Base-by-base conservation (phyloP, 1,140 invertebrate species). In the Papilio machaon region DNA sequence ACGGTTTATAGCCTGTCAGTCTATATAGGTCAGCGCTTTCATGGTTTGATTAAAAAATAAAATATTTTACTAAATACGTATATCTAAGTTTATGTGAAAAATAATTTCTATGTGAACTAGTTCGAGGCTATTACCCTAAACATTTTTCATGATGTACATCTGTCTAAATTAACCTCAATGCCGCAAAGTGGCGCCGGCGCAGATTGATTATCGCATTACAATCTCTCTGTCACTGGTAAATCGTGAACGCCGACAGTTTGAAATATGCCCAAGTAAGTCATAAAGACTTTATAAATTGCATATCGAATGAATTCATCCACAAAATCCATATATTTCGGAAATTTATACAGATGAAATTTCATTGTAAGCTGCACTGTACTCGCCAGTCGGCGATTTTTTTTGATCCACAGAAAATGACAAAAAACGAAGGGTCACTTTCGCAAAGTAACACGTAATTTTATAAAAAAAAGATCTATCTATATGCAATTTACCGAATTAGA, bases 151-250 rank as follows among this genome's bases (percentile, higher is more conserved):
- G 77, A 83, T 75, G 84, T 84, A 83, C 81, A 84, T 84, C 81
- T 81, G 82, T 87, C 80, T 89, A 84, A 86, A 86, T 89, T 87
- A 85, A 83, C 80, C 79, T 79, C 78, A 83, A 84, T 85, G 83
- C 84, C 81, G 82, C 70, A 76, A 64, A 83, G 79, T 80, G 84
- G 84, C 82, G 83, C 82, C 80, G 82, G 82, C 80, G 74, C 81
- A 80, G 73, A 85, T 86, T 86, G 83, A 86, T 86, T 87, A 86
- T 86, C 82, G 78, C 82, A 84, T 85, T 84, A 82, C 81, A 82
- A 85, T 87, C 82, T 87, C 85, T 58, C 54, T 58, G n/a, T 58
- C 54, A 58, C 54, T 17, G 54, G 54, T 9, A 58, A 58, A n/a
- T 58, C 8, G 54, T 19, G 54, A 19, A 58, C n/a, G 7, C 9